phyloP scores from a whole-genome alignment of 2,888 invertebrate species.

The Drosophila tanythrix region DNA sequence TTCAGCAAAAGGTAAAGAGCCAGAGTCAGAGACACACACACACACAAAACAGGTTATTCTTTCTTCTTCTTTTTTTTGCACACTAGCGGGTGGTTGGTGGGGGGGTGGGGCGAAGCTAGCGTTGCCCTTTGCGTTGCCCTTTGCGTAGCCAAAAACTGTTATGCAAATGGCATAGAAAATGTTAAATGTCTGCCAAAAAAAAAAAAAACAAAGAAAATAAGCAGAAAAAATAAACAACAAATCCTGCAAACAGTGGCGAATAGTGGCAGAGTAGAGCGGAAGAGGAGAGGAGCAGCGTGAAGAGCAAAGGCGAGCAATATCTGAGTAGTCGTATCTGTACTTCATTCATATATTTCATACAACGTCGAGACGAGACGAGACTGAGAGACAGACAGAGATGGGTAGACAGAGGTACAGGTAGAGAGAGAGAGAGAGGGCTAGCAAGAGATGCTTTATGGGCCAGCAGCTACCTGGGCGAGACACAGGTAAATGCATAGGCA shows the following conservation, averaged over 20 bases:
- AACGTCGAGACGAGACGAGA: slow-evolving; percentile 1
- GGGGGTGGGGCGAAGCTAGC: background rate
- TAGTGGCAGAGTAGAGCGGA: background rate
- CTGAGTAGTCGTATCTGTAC: slow-evolving; percentile 63
- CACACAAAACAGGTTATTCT: slow-evolving; percentile 67
- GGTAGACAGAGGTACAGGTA: slow-evolving; percentile 31
- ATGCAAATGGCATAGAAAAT: slow-evolving; percentile 58
- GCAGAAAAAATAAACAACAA: background rate
- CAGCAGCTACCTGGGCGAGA: slow-evolving; percentile 51
- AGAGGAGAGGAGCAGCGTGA: background rate
- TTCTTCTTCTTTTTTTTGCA: slow-evolving; percentile 38
- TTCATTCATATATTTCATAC: slow-evolving; percentile 72
- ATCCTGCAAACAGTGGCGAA: slow-evolving; percentile 46
- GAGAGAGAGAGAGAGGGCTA: slow-evolving; percentile 1
- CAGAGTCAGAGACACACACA: slow-evolving; percentile 28
- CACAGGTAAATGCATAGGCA: slow-evolving; percentile 44
- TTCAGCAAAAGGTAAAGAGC: slow-evolving; percentile 44
- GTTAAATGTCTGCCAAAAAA: slow-evolving; percentile 34
- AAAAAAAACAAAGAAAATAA: background rate
- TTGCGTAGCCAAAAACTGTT: slow-evolving; percentile 30
- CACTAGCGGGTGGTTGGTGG: slow-evolving; percentile 8
- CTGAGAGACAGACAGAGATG: background rate
- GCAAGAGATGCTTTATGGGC: slow-evolving; percentile 69
- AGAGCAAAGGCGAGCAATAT: slow-evolving; percentile 17
- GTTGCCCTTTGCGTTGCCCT: slow-evolving; percentile 40